phyloP scores from a whole-genome alignment of 2,113 vertebrate genomes.

The Chloropsis cyanopogon region DNA sequence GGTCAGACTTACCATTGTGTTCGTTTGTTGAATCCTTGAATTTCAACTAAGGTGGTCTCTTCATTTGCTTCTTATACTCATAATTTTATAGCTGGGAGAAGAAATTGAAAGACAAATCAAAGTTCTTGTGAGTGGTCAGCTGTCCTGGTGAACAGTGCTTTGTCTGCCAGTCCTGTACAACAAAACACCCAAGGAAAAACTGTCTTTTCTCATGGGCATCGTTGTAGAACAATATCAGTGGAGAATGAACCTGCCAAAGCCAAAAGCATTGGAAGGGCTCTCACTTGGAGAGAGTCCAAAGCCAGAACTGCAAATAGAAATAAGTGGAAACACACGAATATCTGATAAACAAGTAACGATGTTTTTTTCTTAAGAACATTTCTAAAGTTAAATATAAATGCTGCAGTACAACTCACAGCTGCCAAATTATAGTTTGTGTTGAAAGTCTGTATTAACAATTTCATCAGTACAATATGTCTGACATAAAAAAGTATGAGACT shows the following conservation, averaged over 20 bases:
- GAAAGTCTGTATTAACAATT: not conserved
- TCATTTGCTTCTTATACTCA: not conserved
- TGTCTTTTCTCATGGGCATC: not conserved
- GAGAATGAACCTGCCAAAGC: not conserved
- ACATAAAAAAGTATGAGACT: not conserved
- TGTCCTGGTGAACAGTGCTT: not conserved
- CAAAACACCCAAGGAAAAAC: not conserved
- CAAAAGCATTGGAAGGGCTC: not conserved
- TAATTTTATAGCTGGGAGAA: not conserved
- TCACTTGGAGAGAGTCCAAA: not conserved
- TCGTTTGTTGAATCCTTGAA: not conserved
- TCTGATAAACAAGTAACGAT: not conserved
- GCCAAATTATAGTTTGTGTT: not conserved
- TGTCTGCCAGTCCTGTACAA: not conserved
- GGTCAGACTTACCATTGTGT: not conserved
- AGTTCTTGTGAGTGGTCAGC: not conserved
- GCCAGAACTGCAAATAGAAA: not conserved
- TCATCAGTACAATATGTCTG: not conserved
- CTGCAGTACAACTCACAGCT: not conserved
- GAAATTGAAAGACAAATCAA: not conserved
- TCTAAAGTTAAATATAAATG: not conserved
- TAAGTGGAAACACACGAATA: not conserved
- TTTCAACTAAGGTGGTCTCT: not conserved
- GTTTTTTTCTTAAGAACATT: not conserved
- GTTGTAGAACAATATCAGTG: rapidly evolving